Base-by-base conservation (phyloP, 2,113 vertebrate genomes). In the Zootoca vivipara region DNA sequence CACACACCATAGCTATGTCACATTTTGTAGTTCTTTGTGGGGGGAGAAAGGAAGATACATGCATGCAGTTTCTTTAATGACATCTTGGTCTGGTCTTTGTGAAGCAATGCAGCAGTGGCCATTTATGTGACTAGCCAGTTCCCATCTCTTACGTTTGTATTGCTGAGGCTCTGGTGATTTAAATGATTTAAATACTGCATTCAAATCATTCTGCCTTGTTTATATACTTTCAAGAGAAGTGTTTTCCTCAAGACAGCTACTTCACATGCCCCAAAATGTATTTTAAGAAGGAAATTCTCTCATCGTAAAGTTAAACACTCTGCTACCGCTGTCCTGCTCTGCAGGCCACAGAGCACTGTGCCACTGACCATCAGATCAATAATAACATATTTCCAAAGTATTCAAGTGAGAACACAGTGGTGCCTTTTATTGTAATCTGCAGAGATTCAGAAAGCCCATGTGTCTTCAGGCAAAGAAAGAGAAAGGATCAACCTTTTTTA, bases 271-370 rank as follows among this genome's bases (percentile, higher is more conserved):
- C 92, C 65, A 92, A 86, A 79, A 79, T 38, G 89, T 89, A 89
- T 94, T 90, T 92, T 91, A 85, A 1, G 0, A 64, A 89, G 56
- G 46, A 88, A 89, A 83, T 91, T 85, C 58, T 40, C 0, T 0
- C 78, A 88, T 91, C 15, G 82, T 91, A 84, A 83, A 40, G 56
- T 88, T 90, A 84, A 93, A 62, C 87, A 91, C 89, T 93, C 87
- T 91, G 84, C 91, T 93, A 91, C 73, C 85, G 89, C 46, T 85
- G 85, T 52, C 46, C 78, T 90, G 69, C 3, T 52, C 78, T 18
- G 10, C 78, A 64, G 42, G 40, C 56, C 26, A 56, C 26, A 6
- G 38, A 3, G 1, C 40, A 7, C 92, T 85, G 82, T 84, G 5
- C 28, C 67, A 75, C 58, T 87, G 73, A 79, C 87, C 89, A 92